Evolutionary conservation across 1,140 invertebrate genomes (phyloP).

Genomic region (Ridgeia piscesae): DNA sequence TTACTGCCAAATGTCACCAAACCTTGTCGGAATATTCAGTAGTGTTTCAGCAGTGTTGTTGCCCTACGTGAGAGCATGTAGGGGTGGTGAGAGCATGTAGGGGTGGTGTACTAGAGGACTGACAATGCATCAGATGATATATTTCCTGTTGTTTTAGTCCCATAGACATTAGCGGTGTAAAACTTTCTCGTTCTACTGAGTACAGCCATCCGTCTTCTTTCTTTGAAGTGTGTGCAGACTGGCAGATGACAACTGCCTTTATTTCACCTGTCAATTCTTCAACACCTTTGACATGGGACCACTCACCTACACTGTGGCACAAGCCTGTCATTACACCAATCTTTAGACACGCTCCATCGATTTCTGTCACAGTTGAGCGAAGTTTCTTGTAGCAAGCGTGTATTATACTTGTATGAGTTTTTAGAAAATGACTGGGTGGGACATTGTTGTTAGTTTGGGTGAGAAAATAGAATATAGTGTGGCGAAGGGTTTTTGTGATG

Average conservation of each 20-base stretch:
- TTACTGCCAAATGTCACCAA: neutral
- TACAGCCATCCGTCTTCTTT: neutral
- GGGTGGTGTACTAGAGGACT: neutral
- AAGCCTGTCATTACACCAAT: neutral
- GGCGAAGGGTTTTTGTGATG: too few relatives aligned
- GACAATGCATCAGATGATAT: neutral
- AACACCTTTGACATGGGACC: neutral
- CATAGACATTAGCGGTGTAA: neutral
- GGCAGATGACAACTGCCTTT: neutral
- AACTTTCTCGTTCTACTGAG: neutral
- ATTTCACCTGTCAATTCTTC: neutral
- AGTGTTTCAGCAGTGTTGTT: neutral
- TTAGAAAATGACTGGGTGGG: constrained; percentile 4
- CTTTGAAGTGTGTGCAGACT: neutral
- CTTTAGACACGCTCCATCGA: neutral
- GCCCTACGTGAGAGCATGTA: too few relatives aligned
- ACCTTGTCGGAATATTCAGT: neutral
- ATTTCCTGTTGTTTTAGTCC: neutral
- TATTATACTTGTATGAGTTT: neutral
- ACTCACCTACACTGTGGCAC: neutral
- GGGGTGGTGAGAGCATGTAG: neutral
- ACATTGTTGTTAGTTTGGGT: neutral
- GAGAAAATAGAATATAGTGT: too few relatives aligned
- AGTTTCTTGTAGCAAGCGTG: neutral
- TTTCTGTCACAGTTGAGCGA: neutral